Evolutionary conservation across 2,797 vertebrate genomes (phyloP).

Genomic region (Gambelia wislizenii): DNA sequence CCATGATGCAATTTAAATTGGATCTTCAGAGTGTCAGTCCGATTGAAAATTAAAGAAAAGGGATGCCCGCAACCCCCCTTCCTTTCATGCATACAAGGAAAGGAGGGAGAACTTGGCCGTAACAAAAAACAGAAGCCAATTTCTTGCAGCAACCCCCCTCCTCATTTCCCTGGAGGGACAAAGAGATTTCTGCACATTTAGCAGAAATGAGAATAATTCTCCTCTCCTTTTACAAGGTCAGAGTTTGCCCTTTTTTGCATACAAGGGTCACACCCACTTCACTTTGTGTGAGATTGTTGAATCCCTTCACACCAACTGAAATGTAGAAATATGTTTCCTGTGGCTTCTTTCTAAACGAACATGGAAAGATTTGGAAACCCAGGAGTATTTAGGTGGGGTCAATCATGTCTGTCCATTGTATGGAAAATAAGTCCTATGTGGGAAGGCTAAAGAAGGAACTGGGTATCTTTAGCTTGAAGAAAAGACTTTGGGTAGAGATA

Average conservation of each 20-base stretch:
- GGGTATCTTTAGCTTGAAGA: background rate
- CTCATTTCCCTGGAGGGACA: constrained; percentile 14
- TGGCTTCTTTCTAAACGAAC: background rate
- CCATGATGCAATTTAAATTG: constrained; percentile 22
- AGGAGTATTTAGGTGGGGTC: background rate
- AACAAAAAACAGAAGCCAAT: constrained; percentile 13
- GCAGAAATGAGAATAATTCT: constrained; percentile 9
- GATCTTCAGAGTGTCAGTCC: constrained; percentile 32
- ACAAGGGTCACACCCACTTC: background rate
- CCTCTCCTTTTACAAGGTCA: constrained; percentile 10
- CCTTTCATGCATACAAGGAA: constrained; percentile 26
- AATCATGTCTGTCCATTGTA: background rate
- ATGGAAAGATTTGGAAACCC: background rate
- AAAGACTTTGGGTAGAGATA: background rate
- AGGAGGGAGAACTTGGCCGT: constrained; percentile 1
- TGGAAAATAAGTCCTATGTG: background rate
- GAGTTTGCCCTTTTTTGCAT: background rate
- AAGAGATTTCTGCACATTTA: constrained; percentile 15
- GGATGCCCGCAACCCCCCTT: background rate
- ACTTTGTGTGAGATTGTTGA: background rate
- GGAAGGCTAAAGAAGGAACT: background rate
- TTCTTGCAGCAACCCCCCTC: background rate
- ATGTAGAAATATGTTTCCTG: background rate
- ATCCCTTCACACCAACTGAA: background rate
- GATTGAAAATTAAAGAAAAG: constrained; percentile 54